phyloP scores from a whole-genome alignment of 2,888 invertebrate species.

The Acleris sparsana region DNA sequence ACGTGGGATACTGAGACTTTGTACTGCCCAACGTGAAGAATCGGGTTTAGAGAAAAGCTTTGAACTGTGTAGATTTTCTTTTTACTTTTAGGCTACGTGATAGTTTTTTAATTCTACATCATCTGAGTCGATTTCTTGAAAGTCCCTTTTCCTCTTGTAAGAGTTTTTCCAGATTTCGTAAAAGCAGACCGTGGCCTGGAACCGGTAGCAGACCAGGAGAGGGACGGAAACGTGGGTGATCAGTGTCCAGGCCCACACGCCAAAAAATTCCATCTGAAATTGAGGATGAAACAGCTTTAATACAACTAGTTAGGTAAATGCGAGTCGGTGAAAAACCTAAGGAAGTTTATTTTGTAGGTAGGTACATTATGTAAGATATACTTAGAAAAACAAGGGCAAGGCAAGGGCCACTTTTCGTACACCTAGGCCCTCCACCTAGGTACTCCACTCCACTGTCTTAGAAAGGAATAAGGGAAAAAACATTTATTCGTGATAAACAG shows the following conservation, averaged over 20 bases:
- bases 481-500: too few species aligned
- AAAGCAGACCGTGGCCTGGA: constrained; percentile 90
- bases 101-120: constrained; percentile 73
- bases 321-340: too few species aligned
- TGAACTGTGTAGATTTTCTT: not conserved
- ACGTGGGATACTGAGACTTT: too few species aligned
- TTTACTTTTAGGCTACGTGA: constrained; percentile 57
- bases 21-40: not conserved
- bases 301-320: too few species aligned
- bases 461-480: too few species aligned
- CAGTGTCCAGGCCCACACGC: constrained; percentile 89
- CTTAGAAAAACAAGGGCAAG: too few species aligned
- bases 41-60: not conserved
- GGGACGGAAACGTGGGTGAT: constrained; percentile 88
- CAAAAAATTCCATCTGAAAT: constrained; percentile 84
- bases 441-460: too few species aligned
- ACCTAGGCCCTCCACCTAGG: too few species aligned
- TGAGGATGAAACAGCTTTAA: too few species aligned
- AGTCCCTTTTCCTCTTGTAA: constrained; percentile 82
- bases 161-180: constrained; percentile 91
- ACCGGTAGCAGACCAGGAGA: constrained; percentile 87
- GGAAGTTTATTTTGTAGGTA: too few species aligned
- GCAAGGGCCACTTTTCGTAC: too few species aligned
- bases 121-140: constrained; percentile 48
- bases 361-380: too few species aligned